A percentile compares a stretch with the other conserved stretches of the same genome.
phyloP scores from a whole-genome alignment of 1,140 invertebrate species.

The Elymnias hypermnestra region DNA sequence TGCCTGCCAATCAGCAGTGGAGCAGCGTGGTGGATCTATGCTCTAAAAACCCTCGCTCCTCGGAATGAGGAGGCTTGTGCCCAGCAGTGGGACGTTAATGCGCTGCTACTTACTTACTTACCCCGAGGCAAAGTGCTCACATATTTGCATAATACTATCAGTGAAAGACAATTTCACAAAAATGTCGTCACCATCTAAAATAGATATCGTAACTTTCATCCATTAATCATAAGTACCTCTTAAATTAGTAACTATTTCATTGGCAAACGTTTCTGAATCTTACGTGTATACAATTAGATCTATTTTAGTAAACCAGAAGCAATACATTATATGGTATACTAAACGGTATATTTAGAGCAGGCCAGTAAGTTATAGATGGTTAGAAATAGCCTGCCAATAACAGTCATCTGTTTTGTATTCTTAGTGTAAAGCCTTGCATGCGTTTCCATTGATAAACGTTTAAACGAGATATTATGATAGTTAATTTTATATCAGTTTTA shows the following conservation, averaged over 20 bases:
- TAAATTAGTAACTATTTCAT: too few relatives aligned
- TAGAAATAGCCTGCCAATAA: constrained; percentile 12
- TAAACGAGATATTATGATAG: background rate
- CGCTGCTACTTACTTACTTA: too few relatives aligned
- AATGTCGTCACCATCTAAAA: background rate
- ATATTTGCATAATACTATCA: too few relatives aligned
- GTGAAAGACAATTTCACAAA: background rate
- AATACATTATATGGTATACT: background rate
- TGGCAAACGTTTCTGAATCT: background rate
- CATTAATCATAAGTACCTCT: constrained; percentile 2
- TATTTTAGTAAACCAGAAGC: background rate
- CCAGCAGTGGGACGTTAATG: too few relatives aligned
- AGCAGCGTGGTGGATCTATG: too few relatives aligned
- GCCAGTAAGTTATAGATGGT: constrained; percentile 8
- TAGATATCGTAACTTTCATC: background rate
- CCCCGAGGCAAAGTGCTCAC: too few relatives aligned
- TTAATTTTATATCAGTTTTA: too few relatives aligned
- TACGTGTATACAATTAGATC: background rate
- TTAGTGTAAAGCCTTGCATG: constrained; percentile 8
- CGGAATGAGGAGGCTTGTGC: too few relatives aligned
- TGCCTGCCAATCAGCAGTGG: too few relatives aligned
- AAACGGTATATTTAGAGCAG: constrained; percentile 12
- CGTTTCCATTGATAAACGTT: constrained; percentile 10
- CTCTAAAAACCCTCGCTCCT: too few relatives aligned
- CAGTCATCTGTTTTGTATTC: constrained; percentile 19